A percentile compares a stretch with the other conserved stretches of the same genome.
Evolutionary conservation across 2,888 invertebrate genomes (phyloP).

Genomic region (Lasius platythorax): DNA sequence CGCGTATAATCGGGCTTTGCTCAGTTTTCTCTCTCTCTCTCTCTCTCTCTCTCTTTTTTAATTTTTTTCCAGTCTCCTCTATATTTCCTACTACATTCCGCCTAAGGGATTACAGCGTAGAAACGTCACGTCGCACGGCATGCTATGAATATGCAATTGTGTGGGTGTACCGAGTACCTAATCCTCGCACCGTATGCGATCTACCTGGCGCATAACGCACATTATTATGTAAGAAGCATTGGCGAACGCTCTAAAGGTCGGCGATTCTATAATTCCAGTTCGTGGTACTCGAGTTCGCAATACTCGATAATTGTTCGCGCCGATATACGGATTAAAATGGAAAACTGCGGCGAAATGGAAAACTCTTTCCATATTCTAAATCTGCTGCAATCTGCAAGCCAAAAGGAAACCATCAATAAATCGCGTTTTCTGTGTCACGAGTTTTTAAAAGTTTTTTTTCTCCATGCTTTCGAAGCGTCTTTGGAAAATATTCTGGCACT

Average conservation of each 20-base stretch:
- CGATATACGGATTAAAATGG: background rate
- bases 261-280: background rate
- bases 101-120: conserved; percentile 32
- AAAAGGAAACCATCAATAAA: background rate
- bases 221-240: conserved; percentile 17
- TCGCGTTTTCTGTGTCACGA: background rate
- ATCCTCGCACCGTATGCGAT: conserved; percentile 16
- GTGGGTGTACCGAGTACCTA: background rate
- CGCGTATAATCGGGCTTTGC: conserved; percentile 71
- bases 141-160: conserved; percentile 42
- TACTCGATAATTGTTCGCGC: background rate
- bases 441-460: background rate
- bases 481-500: background rate
- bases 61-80: background rate
- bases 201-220: background rate
- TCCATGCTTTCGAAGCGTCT: background rate
- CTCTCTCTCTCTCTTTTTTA: background rate
- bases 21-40: background rate
- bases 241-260: background rate
- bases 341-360: background rate
- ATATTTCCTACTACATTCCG: background rate
- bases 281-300: background rate
- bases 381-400: background rate
- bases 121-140: conserved; percentile 22
- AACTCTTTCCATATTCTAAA: background rate